Percentiles rank a stretch among this genome's conserved stretches.
phyloP scores from a whole-genome alignment of 2,797 vertebrate species.

The Galago senegalensis region DNA sequence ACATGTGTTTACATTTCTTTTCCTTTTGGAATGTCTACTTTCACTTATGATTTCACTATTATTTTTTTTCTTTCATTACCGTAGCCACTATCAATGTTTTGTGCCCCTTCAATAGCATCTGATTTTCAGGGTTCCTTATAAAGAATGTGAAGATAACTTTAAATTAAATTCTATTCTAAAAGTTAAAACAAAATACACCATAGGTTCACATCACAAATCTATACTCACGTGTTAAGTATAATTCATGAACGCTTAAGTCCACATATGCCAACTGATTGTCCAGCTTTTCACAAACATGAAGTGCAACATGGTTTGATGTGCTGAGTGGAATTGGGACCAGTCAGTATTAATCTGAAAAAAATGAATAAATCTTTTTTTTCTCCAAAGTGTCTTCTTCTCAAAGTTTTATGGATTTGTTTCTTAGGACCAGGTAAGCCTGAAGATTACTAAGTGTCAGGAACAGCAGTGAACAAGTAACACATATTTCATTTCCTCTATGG shows the following conservation, averaged over 20 bases:
- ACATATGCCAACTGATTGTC: neutral
- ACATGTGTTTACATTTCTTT: neutral
- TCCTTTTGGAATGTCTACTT: neutral
- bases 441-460: neutral
- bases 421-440: neutral
- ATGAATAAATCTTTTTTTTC: neutral
- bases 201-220: constrained; percentile 39
- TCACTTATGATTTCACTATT: neutral
- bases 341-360: neutral
- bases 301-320: neutral
- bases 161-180: neutral
- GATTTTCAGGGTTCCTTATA: constrained; percentile 20
- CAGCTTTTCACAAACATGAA: neutral
- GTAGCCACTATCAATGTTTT: neutral
- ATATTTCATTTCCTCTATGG: neutral
- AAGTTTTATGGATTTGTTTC: neutral
- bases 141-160: neutral
- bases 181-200: constrained; percentile 38
- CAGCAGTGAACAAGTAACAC: neutral
- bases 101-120: neutral
- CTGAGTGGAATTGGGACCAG: constrained; percentile 48
- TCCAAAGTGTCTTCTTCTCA: neutral
- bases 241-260: neutral
- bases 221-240: neutral
- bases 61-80: neutral